Evolutionary conservation across 2,888 invertebrate species (phyloP).

Genomic region (Cenopis cana): DNA sequence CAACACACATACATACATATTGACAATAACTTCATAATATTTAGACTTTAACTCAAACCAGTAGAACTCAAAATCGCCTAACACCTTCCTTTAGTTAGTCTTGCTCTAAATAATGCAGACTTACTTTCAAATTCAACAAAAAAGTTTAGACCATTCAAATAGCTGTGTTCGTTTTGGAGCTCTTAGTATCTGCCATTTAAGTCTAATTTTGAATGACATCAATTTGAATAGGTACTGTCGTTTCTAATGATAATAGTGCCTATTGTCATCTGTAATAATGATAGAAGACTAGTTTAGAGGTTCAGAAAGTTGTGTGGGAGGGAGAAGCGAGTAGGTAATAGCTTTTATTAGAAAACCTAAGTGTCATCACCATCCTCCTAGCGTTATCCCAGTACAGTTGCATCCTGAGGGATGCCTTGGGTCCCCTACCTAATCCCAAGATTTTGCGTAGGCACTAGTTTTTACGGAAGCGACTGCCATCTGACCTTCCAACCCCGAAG

Average conservation of each 20-base stretch:
- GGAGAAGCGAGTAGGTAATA: neutral
- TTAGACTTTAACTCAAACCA: neutral
- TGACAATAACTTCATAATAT: neutral
- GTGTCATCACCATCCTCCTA: too few species aligned
- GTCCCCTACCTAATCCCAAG: too few species aligned
- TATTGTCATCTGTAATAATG: neutral
- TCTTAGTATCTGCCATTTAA: neutral
- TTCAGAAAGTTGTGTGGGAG: neutral
- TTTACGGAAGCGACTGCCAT: too few species aligned
- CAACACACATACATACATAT: neutral
- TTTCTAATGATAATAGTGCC: neutral
- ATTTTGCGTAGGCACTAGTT: too few species aligned
- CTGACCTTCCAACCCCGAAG: too few species aligned
- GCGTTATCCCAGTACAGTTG: too few species aligned
- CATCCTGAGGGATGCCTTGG: too few species aligned
- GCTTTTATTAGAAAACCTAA: neutral
- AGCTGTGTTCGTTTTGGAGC: neutral
- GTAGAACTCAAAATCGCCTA: slow-evolving; percentile 7
- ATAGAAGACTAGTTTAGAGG: neutral
- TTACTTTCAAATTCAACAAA: slow-evolving; percentile 41
- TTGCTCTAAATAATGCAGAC: slow-evolving; percentile 35
- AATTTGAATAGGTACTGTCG: neutral
- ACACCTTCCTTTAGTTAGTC: slow-evolving; percentile 17
- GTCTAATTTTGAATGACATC: neutral
- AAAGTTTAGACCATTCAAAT: slow-evolving; percentile 17